Conservation (phyloP, 2,888 invertebrate species). For the Eristalis intricaria region DNA sequence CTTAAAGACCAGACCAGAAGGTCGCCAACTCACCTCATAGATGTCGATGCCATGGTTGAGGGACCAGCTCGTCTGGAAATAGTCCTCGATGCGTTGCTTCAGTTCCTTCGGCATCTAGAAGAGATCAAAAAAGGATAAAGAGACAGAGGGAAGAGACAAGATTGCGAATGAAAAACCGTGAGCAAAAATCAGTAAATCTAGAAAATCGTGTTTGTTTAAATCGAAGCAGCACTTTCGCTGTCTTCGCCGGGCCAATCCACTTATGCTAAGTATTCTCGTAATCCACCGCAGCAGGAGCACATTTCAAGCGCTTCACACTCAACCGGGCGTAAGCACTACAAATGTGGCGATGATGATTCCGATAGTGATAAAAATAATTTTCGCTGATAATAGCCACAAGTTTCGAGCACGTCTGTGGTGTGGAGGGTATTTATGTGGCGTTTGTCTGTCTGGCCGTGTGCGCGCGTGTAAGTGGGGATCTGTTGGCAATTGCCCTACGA, state of each 20-base stretch:
- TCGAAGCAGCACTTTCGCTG: slow-evolving; percentile 27
- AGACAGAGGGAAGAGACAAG: neutral
- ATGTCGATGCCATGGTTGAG: slow-evolving; percentile 98
- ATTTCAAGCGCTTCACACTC: neutral
- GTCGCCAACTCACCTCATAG: slow-evolving; percentile 88
- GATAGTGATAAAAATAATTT: slow-evolving; percentile 55
- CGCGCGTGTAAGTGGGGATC: slow-evolving; percentile 1
- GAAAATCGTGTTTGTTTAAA: slow-evolving; percentile 57
- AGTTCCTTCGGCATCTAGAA: slow-evolving; percentile 92
- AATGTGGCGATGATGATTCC: slow-evolving; percentile 11
- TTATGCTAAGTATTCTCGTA: neutral
- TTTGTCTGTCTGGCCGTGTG: neutral
- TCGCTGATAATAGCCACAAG: slow-evolving; percentile 38
- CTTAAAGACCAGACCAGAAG: neutral
- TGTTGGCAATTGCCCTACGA: slow-evolving; percentile 13
- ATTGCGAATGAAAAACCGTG: neutral
- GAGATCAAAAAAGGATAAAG: slow-evolving; percentile 14
- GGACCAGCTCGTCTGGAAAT: slow-evolving; percentile 99
- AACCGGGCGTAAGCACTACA: neutral
- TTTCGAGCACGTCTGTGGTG: slow-evolving; percentile 34
- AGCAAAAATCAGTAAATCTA: slow-evolving; percentile 27
- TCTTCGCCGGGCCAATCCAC: neutral
- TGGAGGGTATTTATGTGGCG: slow-evolving; percentile 5
- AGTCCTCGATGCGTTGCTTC: slow-evolving; percentile 97
- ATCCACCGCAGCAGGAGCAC: neutral